These are phyloP conservation scores for Shargacucullia verbasci DNA, from an alignment of 2,888 invertebrate species.

Conservation along the genomic window DNA sequence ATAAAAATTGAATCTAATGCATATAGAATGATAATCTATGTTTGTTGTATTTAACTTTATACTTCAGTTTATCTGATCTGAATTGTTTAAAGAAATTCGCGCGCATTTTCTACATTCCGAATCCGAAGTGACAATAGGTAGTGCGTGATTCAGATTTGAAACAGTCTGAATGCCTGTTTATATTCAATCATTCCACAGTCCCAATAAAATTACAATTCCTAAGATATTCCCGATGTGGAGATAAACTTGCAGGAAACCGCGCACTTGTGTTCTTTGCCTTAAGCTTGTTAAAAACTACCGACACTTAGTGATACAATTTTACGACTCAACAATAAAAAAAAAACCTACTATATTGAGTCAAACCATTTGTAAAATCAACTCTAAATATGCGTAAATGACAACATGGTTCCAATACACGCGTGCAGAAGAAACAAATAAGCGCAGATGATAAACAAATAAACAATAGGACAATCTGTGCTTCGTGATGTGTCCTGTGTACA, in stretches of 20 bases:
- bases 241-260: background rate
- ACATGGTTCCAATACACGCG: slow-evolving; percentile 21
- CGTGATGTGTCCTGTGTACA: slow-evolving; percentile 44
- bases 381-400: slow-evolving; percentile 23
- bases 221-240: background rate
- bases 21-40: too few relatives aligned
- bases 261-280: slow-evolving; percentile 8
- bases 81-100: background rate
- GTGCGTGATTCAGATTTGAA: too few relatives aligned
- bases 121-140: background rate
- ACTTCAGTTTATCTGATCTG: background rate
- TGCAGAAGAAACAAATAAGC: slow-evolving; percentile 32
- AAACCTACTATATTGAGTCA: background rate
- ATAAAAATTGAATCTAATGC: too few relatives aligned
- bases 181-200: background rate
- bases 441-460: slow-evolving; percentile 50
- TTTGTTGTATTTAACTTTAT: too few relatives aligned
- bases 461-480: slow-evolving; percentile 23
- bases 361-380: background rate
- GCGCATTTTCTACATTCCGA: slow-evolving; percentile 6
- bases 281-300: slow-evolving; percentile 7
- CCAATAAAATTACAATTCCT: background rate
- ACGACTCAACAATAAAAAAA: slow-evolving; percentile 1
- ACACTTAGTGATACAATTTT: slow-evolving; percentile 3
- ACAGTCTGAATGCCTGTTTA: background rate